Evolutionary conservation across 2,888 invertebrate species (phyloP), one percentile per base, ranked within the genome.

Genomic region (Drosophila kokeensis): DNA sequence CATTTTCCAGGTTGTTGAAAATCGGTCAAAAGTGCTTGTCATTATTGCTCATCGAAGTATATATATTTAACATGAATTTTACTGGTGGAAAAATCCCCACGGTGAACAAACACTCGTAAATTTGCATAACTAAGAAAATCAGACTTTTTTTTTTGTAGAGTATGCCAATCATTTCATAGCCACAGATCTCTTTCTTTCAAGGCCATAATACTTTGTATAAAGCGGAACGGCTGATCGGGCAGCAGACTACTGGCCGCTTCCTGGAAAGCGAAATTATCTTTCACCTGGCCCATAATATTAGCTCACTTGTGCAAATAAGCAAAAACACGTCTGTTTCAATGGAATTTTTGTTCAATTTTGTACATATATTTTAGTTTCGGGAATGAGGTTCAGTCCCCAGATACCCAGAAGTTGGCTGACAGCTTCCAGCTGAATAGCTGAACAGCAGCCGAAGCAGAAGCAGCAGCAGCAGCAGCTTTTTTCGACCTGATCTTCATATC

Each of bases 221-320:
- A 27, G 49, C 54, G 49, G 42, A 62, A 73, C 59, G 38, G 42
- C 42, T 45, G 72, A 48, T 40, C 59, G 58, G 5, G 42, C 48
- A 48, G 45, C 40, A 34, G 58, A 69, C 65, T 48, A 15, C 40
- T 27, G 61, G 45, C 21, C 29, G 63, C 72, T 86, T 85, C 84
- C 83, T 83, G 76, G 87, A 77, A 85, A 72, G 70, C 68, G 48
- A 76, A 79, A 74, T 77, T 73, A 66, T 68, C 60, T 72, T 69
- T 73, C 50, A 74, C 52, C 52, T 50, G 49, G 63, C 60, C 59
- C 59, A 80, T 69, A 71, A 72, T 75, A 74, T 54, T 55, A 79
- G 71, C n/a, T 36, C 52, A 21, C 34, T 32, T 66, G 59, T 60
- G 53, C 66, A 52, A 59, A 72, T 50, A 68, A 52, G 62, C 76